These are phyloP conservation scores for Pitangus sulphuratus DNA, from an alignment of 2,797 vertebrate species.

Conservation along the genomic window DNA sequence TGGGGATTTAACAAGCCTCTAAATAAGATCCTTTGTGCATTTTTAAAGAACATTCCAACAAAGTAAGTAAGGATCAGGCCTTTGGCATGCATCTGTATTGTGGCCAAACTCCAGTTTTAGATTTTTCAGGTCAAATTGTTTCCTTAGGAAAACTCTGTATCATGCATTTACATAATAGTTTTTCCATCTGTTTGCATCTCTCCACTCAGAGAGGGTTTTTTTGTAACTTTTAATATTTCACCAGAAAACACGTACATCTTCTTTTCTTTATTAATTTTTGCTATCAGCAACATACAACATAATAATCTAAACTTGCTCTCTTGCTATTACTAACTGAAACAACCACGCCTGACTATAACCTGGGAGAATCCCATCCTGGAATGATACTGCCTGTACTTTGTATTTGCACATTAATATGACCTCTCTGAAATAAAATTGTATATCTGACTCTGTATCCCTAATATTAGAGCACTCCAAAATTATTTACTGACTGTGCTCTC, in stretches of 20 bases:
- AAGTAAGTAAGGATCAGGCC: not conserved
- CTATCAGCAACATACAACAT: not conserved
- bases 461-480: not conserved
- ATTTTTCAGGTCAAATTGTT: conserved; percentile 27
- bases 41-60: not conserved
- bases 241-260: not conserved
- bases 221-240: not conserved
- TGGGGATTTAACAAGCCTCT: not conserved
- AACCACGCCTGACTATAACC: not conserved
- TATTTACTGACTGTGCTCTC: not conserved
- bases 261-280: not conserved
- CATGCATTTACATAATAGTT: not conserved
- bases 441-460: not conserved
- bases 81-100: not conserved
- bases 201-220: not conserved
- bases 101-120: not conserved
- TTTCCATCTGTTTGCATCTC: conserved; percentile 7
- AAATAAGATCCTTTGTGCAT: not conserved
- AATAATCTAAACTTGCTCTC: not conserved
- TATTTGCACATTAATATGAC: not conserved
- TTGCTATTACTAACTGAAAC: not conserved
- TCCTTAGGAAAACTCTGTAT: conserved; percentile 38
- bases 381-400: not conserved
- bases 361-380: not conserved
- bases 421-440: not conserved